Evolutionary conservation across 2,113 vertebrate species (phyloP), one percentile per base, ranked within the genome.

Genomic region (Pseudonaja textilis): DNA sequence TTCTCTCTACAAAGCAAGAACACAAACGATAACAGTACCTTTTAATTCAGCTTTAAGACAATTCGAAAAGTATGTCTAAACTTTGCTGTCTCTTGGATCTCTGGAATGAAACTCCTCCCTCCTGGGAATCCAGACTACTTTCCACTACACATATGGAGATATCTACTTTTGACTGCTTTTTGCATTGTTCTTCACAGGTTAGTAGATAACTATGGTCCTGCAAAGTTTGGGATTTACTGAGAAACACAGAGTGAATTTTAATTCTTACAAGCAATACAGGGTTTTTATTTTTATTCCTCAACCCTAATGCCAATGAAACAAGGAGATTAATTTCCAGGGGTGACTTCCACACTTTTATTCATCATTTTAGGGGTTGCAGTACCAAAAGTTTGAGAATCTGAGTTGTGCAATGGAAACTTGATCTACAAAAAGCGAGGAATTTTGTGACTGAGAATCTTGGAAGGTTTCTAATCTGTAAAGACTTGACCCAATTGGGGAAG

Each of bases 1-100:
- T 26, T 94, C 1, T 92, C 55, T 47, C 45, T 57, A 34, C 74
- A 56, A 93, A 91, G 54, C 5, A 86, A 93, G 91, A 93, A 92
- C 89, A 39, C 86, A 26, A 18, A 47, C 92, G 93, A 95, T 26
- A 14, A 47, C 93, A 93, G 94, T 8, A n/a, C 91, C 64, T 45
- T 93, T 34, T 89, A 45, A 90, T 42, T 95, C 50, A 93, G 0
- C 69, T 85, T 9, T 23, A 59, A 93, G 89, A 74, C 26, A 23
- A 0, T 54, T 93, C 0, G 94, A 92, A 90, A 57, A 34, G n/a
- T 29, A 29, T 29, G 12, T 64, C 4, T 64, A 29, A 29, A 29
- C 26, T 64, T 64, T 64, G 3, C 26, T 64, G 3, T 29, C 26
- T 29, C 11, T 64, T 64, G 61, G 26, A 4, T 11, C 26, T 64